Base-by-base conservation (phyloP, 2,113 vertebrate genomes). In the Siphamia tubifer region DNA sequence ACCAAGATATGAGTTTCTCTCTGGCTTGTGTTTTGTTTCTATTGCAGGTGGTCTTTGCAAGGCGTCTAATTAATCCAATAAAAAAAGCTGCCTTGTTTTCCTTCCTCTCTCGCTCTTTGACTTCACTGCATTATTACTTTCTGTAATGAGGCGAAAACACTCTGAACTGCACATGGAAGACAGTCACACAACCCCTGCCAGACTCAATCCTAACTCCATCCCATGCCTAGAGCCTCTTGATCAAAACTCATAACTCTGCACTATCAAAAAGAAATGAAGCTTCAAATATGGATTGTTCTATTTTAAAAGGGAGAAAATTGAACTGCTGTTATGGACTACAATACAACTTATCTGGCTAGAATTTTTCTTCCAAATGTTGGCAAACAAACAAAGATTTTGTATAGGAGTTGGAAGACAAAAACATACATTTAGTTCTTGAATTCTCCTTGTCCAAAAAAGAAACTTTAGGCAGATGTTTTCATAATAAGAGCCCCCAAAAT, bases 41-140 rank as follows among this genome's bases (percentile, higher is more conserved):
- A 68, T 87, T 87, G 89, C 89, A 91, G 87, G 88, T 91, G 90
- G 91, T 92, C 85, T 89, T 90, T 80, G 79, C 68, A 72, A 91
- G 72, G 72, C 43, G 56, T 91, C 84, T 91, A 88, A 90, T 92
- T 90, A 92, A 90, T 90, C 85, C 85, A 89, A 89, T 92, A 89
- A 89, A 91, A n/a, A 87, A 78, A 54, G 25, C 53, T 32, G 79
- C 78, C 77, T 89, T 91, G 86, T 92, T 91, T 92, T 89, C 81
- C 82, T 89, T 87, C 69, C 84, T 75, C 77, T 57, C 78, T 56
- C 73, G 53, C 60, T 48, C 69, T 89, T 85, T 90, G 83, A 88
- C 89, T 90, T 88, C 76, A 47, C 81, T 82, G 84, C 87, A 87
- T 93, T 91, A 91, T 91, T 90, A 85, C 87, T 87, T 86, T 84